A percentile compares a stretch with the other conserved stretches of the same genome.
phyloP scores from a whole-genome alignment of 2,797 vertebrate genomes.

The Falco biarmicus region DNA sequence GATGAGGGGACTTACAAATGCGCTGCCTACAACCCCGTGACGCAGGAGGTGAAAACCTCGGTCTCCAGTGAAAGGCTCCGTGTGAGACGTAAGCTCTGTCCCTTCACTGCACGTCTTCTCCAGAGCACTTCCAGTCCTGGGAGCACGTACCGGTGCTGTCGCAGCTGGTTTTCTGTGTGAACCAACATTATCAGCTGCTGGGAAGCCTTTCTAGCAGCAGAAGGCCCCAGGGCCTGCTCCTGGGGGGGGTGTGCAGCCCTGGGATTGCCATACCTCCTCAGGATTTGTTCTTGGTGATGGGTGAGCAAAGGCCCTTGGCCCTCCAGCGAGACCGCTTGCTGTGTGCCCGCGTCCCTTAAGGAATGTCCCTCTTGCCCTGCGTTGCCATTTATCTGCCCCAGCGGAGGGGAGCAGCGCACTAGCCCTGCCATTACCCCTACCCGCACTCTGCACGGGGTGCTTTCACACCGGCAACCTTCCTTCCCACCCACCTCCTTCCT shows the following conservation, averaged over 20 bases:
- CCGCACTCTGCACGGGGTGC: not conserved
- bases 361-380: not conserved
- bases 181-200: not conserved
- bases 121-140: not conserved
- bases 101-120: not conserved
- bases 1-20: conserved; percentile 96
- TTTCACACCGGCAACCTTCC: not conserved
- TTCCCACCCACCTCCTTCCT: not conserved
- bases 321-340: not conserved
- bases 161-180: not conserved
- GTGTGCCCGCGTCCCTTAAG: not conserved
- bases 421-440: not conserved
- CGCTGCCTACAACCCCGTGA: conserved; percentile 96
- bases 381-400: not conserved
- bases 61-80: conserved; percentile 91
- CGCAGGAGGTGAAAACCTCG: conserved; percentile 96
- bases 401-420: rapidly evolving
- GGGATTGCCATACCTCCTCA: not conserved
- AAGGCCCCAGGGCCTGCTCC: not conserved
- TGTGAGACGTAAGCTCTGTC: conserved; percentile 87
- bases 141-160: rapidly evolving
- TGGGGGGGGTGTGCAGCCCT: not conserved
- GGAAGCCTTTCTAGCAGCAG: not conserved
- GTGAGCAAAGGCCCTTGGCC: not conserved
- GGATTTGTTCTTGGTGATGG: not conserved